phyloP scores from a whole-genome alignment of 2,113 vertebrate genomes.

The Indri indri region DNA sequence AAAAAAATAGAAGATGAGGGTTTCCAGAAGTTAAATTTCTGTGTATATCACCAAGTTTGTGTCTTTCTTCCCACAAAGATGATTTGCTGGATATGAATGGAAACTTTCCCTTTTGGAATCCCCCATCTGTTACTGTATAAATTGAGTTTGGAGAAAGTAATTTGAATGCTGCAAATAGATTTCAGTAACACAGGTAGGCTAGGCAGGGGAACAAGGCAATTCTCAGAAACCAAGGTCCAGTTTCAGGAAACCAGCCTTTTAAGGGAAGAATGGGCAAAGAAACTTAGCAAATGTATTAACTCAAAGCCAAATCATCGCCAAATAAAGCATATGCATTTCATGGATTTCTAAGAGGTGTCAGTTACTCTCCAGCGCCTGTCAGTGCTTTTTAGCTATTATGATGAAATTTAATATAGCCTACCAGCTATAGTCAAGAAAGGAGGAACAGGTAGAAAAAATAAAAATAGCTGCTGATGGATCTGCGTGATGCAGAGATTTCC shows the following conservation, averaged over 20 bases:
- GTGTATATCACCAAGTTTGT: not conserved
- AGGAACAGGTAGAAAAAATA: not conserved
- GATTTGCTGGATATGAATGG: constrained; percentile 55
- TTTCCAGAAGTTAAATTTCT: constrained; percentile 48
- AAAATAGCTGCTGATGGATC: not conserved
- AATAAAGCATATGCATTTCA: not conserved
- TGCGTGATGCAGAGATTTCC: not conserved
- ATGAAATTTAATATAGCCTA: not conserved
- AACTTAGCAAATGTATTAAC: not conserved
- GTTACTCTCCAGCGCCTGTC: not conserved
- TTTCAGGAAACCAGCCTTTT: constrained; percentile 1
- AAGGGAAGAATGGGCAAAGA: not conserved
- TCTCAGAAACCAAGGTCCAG: not conserved
- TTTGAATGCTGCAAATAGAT: constrained; percentile 39
- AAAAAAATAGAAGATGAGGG: not conserved
- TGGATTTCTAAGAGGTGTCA: not conserved
- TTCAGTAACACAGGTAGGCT: constrained; percentile 33
- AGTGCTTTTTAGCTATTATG: not conserved
- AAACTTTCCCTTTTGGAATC: constrained; percentile 55
- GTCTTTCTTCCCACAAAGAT: constrained; percentile 39
- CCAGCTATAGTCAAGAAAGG: not conserved
- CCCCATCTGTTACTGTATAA: constrained; percentile 60
- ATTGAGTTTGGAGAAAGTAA: constrained; percentile 57
- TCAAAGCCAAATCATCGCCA: not conserved
- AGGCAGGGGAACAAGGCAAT: not conserved